phyloP scores from a whole-genome alignment of 2,113 vertebrate species.

The Carlito syrichta region DNA sequence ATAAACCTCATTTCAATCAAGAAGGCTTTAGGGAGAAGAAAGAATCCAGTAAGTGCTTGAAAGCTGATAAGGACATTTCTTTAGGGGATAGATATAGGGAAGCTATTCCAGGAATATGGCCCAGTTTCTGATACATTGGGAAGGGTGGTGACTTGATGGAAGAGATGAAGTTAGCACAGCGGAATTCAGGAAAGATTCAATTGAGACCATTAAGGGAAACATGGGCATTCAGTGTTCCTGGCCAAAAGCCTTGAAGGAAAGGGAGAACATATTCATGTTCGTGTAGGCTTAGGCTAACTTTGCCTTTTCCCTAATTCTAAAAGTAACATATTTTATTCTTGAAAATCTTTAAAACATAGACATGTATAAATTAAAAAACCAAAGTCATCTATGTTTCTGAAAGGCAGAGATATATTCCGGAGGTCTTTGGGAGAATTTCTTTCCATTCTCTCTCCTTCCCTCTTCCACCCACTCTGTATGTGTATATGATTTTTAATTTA shows the following conservation, averaged over 20 bases:
- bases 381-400: background rate
- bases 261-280: background rate
- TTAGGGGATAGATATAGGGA: background rate
- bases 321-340: background rate
- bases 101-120: background rate
- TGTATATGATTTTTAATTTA: background rate
- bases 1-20: background rate
- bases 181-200: background rate
- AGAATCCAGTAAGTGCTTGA: background rate
- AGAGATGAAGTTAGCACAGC: background rate
- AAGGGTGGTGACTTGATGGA: background rate
- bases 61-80: background rate
- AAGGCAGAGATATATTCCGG: background rate
- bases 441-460: background rate
- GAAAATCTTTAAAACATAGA: background rate
- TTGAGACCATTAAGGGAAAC: background rate
- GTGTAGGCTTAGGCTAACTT: background rate
- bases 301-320: background rate
- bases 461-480: background rate
- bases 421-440: background rate
- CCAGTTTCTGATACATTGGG: background rate
- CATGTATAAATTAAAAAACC: background rate
- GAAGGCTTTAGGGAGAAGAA: background rate
- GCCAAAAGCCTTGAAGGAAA: background rate
- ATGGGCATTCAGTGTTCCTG: background rate